Conservation (phyloP, 2,113 vertebrate genomes). For the Todiramphus saurophagus region DNA sequence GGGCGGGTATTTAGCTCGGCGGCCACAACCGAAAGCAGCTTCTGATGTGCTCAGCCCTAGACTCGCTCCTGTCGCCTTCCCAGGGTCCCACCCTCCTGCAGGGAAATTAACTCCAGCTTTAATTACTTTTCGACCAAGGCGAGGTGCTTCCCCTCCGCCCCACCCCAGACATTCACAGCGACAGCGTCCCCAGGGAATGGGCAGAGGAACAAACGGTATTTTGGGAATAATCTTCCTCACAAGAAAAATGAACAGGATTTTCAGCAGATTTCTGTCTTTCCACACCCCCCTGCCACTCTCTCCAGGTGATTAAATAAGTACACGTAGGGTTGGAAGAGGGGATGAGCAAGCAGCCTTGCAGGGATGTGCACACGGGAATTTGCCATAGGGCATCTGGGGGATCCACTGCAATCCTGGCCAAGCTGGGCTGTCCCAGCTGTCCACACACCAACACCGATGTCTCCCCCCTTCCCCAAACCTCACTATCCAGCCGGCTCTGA, state of each 20-base stretch:
- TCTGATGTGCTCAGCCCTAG: constrained; percentile 9
- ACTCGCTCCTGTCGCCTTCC: neutral
- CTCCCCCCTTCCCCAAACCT: neutral
- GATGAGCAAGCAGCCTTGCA: neutral
- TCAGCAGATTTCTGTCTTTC: neutral
- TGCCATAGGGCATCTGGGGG: neutral
- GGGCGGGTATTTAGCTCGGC: neutral
- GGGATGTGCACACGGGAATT: rapidly evolving
- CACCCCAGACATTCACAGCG: neutral
- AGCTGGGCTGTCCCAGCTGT: neutral
- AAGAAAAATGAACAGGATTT: neutral
- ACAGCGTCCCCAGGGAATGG: neutral
- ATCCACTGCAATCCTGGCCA: neutral
- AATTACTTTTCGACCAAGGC: neutral
- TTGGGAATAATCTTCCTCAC: neutral
- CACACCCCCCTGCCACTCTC: rapidly evolving
- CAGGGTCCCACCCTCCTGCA: constrained; percentile 20
- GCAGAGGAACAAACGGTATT: neutral
- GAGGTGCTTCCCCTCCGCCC: neutral
- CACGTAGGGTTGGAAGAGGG: neutral
- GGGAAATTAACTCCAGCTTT: neutral
- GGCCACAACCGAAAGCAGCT: constrained; percentile 18
- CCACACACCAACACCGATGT: neutral
- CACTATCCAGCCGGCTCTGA: neutral
- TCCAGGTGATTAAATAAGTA: neutral